A percentile compares a stretch with the other conserved stretches of the same genome.
phyloP scores from a whole-genome alignment of 2,888 invertebrate genomes.

The Troides aeacus region DNA sequence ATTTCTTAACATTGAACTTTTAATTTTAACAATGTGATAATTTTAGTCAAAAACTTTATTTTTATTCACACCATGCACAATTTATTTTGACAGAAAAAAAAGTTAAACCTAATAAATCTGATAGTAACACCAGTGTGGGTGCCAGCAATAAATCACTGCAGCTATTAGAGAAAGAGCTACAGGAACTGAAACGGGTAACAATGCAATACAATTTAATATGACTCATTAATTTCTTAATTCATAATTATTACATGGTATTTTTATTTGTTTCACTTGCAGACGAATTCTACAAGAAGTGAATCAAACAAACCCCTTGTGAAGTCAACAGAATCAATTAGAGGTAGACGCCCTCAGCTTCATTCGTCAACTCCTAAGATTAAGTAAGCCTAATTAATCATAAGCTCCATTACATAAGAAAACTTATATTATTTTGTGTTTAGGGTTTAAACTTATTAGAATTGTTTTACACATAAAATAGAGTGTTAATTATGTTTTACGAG shows the following conservation, averaged over 20 bases:
- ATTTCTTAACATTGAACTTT: neutral
- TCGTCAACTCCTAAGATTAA: constrained; percentile 67
- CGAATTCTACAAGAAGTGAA: constrained; percentile 54
- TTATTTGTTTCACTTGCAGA: constrained; percentile 43
- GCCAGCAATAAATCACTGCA: constrained; percentile 70
- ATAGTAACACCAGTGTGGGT: constrained; percentile 48
- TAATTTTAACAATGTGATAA: too few species aligned
- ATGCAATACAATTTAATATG: constrained; percentile 1
- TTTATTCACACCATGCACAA: too few species aligned
- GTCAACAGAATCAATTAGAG: constrained; percentile 45
- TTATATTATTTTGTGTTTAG: neutral
- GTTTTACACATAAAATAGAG: neutral
- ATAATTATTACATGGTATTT: neutral
- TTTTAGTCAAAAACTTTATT: too few species aligned
- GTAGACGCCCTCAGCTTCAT: constrained; percentile 55
- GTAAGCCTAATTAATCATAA: constrained; percentile 37
- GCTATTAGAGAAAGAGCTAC: constrained; percentile 79
- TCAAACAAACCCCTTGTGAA: constrained; percentile 51
- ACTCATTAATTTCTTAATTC: neutral
- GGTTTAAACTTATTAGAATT: neutral
- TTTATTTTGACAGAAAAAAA: constrained; percentile 43
- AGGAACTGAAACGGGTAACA: constrained; percentile 79
- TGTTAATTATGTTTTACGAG: too few species aligned
- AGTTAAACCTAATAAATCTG: constrained; percentile 47
- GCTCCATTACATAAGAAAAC: constrained; percentile 9